Percentiles rank a stretch among this genome's conserved stretches.
phyloP scores from a whole-genome alignment of 2,113 vertebrate genomes.

The Ptilorrhoa leucosticta region DNA sequence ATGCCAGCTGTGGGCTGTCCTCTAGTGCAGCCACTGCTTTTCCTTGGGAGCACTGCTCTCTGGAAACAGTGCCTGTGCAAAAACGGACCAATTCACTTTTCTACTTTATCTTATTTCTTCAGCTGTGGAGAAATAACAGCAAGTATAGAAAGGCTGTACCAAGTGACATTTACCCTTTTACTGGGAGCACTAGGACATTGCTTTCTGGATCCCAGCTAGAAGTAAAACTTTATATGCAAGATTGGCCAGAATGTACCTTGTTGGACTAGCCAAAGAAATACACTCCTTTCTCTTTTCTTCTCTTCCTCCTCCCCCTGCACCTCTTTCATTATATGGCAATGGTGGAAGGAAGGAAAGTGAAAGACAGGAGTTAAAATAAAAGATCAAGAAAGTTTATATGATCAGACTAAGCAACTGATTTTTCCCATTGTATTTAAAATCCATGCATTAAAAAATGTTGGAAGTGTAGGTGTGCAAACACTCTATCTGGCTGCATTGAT shows the following conservation, averaged over 20 bases:
- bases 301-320: background rate
- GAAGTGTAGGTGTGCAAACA: background rate
- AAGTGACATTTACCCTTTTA: background rate
- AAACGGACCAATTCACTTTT: background rate
- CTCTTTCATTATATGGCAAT: background rate
- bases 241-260: background rate
- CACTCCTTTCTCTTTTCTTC: background rate
- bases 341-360: background rate
- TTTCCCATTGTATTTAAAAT: background rate
- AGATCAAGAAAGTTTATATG: background rate
- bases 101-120: background rate
- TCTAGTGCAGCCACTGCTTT: background rate
- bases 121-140: background rate
- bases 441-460: background rate
- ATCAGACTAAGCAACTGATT: background rate
- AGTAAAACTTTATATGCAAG: background rate
- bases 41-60: background rate
- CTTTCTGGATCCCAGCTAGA: background rate
- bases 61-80: background rate
- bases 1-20: background rate
- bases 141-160: background rate
- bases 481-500: background rate
- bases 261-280: background rate
- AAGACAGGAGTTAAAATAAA: background rate
- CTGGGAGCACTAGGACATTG: background rate